A percentile compares a stretch with the other conserved stretches of the same genome.
These are phyloP conservation scores for Scolopax bukidnonensis DNA, from an alignment of 2,797 vertebrate species.

Conservation along the genomic window DNA sequence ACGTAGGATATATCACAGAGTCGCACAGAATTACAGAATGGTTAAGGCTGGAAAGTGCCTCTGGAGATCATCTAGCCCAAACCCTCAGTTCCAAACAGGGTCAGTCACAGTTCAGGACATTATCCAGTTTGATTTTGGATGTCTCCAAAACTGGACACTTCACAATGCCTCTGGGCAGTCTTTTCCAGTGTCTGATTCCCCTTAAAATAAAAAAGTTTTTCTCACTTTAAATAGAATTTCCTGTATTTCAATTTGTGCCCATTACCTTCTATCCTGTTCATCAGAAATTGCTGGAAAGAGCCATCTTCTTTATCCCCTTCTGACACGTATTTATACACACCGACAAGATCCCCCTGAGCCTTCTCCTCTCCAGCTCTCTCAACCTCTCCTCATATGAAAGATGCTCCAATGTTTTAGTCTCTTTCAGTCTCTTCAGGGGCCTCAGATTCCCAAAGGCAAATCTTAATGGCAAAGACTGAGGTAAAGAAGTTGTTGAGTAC, in stretches of 20 bases:
- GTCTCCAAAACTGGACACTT: not conserved
- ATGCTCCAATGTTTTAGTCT: not conserved
- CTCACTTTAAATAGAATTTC: not conserved
- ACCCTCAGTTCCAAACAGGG: not conserved
- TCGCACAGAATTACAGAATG: not conserved
- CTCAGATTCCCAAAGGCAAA: not conserved
- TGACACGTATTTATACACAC: not conserved
- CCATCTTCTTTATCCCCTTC: fast-evolving
- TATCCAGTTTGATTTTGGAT: not conserved
- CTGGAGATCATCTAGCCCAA: not conserved
- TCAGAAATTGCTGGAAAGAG: not conserved
- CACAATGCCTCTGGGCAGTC: not conserved
- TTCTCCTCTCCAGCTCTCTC: not conserved
- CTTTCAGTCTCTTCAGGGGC: not conserved
- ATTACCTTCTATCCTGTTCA: not conserved
- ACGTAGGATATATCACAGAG: not conserved
- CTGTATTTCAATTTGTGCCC: not conserved
- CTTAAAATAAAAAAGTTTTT: not conserved
- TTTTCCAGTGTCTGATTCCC: not conserved
- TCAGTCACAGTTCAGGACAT: not conserved
- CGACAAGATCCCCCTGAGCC: fast-evolving
- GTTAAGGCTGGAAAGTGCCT: not conserved
- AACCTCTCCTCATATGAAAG: not conserved
- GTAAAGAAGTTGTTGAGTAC: not conserved
- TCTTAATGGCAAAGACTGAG: not conserved